Percentiles rank a stretch among this genome's conserved stretches.
phyloP scores from a whole-genome alignment of 2,113 vertebrate genomes.

The Epinephelus fuscoguttatus region DNA sequence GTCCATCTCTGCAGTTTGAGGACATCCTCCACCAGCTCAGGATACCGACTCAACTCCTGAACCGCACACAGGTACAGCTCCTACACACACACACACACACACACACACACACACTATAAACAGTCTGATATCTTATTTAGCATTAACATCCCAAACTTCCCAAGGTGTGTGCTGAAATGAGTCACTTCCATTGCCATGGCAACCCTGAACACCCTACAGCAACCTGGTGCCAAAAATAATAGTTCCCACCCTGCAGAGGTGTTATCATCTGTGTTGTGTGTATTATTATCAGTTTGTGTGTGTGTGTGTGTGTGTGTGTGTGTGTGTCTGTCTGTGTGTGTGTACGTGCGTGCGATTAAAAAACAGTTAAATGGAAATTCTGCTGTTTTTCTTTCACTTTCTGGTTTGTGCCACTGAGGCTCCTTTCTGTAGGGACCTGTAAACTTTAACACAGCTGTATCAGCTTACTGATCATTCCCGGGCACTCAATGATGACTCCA shows the following conservation, averaged over 20 bases:
- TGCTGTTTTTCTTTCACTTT: not conserved
- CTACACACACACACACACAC: slow-evolving; percentile 67
- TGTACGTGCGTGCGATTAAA: not conserved
- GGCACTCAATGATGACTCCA: no score
- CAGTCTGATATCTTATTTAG: not conserved
- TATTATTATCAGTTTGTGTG: no score
- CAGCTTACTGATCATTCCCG: no score
- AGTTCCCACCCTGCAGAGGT: no score
- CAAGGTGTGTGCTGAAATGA: no score
- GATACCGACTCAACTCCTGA: slow-evolving; percentile 89
- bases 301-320: not conserved
- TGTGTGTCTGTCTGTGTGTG: not conserved
- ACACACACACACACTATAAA: slow-evolving; percentile 21
- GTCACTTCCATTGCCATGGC: no score
- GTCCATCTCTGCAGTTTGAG: slow-evolving; percentile 91
- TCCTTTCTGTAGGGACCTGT: no score
- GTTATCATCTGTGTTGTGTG: no score
- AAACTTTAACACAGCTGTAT: no score
- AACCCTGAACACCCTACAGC: no score
- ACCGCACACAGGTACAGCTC: slow-evolving; percentile 93
- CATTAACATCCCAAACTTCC: not conserved
- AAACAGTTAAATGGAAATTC: not conserved
- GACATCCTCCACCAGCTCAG: slow-evolving; percentile 92
- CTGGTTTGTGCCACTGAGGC: not conserved
- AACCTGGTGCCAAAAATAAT: no score